phyloP scores from a whole-genome alignment of 2,888 invertebrate species.

The Folsomia candida region DNA sequence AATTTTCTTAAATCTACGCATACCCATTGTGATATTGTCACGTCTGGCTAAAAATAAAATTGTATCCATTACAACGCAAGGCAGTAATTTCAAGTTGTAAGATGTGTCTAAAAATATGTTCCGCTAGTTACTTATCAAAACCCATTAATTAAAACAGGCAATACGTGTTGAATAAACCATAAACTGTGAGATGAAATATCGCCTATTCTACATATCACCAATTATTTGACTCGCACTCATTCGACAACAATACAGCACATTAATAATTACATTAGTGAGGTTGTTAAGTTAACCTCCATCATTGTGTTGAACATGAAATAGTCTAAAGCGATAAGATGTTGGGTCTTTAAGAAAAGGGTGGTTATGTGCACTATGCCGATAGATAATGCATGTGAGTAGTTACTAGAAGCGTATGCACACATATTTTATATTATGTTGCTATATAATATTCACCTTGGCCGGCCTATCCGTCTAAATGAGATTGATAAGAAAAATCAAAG shows the following conservation, averaged over 20 bases:
- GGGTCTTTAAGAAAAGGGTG: too few relatives aligned
- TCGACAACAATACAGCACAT: background rate
- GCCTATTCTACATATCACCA: background rate
- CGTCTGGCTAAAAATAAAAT: background rate
- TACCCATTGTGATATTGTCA: background rate
- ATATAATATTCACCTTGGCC: background rate
- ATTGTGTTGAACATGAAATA: background rate
- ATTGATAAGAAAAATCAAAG: slow-evolving; percentile 15
- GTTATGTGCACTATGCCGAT: too few relatives aligned
- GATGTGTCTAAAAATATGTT: background rate
- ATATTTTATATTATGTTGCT: too few relatives aligned
- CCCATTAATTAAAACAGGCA: background rate
- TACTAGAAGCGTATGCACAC: too few relatives aligned
- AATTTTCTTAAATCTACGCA: background rate
- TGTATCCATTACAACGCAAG: background rate
- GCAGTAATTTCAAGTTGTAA: background rate
- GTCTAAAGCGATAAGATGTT: too few relatives aligned
- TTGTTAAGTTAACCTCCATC: background rate
- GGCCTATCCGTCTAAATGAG: background rate
- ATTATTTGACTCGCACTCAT: background rate
- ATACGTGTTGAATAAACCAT: background rate
- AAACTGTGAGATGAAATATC: background rate
- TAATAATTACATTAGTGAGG: background rate
- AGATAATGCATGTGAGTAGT: too few relatives aligned
- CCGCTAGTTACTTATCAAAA: background rate